Percentiles rank a stretch among this genome's conserved stretches.
Evolutionary conservation across 2,888 invertebrate genomes (phyloP).

Genomic region (Artemia sp.): DNA sequence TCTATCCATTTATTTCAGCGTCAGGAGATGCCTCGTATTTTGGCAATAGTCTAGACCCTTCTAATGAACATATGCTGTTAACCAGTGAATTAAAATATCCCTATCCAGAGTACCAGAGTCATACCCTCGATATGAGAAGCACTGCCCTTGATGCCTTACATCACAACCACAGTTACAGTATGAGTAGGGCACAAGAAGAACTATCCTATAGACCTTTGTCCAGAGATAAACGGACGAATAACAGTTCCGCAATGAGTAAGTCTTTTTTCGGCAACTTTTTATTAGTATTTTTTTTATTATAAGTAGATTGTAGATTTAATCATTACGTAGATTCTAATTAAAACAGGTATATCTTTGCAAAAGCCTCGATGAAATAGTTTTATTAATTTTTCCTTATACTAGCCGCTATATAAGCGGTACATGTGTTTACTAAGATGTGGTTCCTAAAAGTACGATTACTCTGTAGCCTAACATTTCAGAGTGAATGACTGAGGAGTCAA

Average conservation of each 20-base stretch:
- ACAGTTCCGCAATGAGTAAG: conserved; percentile 15
- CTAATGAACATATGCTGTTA: not conserved
- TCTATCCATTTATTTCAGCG: not conserved
- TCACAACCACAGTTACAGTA: conserved; percentile 74
- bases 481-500: no score
- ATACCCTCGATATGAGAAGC: conserved; percentile 11
- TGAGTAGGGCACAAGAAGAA: conserved; percentile 42
- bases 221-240: conserved; percentile 47
- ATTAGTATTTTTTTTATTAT: no score
- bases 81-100: not conserved
- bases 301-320: no score
- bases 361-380: no score
- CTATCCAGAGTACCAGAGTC: conserved; percentile 4
- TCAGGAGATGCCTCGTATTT: not conserved
- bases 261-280: not conserved
- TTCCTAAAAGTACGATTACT: no score
- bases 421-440: no score
- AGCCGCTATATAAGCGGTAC: no score
- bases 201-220: conserved; percentile 44
- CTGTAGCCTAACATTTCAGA: no score
- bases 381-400: no score
- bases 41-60: not conserved
- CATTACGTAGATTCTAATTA: no score
- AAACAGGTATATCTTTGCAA: no score
- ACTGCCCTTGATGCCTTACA: conserved; percentile 45